Conservation (phyloP, 2,888 invertebrate genomes). For the Clepsis dumicolana region DNA sequence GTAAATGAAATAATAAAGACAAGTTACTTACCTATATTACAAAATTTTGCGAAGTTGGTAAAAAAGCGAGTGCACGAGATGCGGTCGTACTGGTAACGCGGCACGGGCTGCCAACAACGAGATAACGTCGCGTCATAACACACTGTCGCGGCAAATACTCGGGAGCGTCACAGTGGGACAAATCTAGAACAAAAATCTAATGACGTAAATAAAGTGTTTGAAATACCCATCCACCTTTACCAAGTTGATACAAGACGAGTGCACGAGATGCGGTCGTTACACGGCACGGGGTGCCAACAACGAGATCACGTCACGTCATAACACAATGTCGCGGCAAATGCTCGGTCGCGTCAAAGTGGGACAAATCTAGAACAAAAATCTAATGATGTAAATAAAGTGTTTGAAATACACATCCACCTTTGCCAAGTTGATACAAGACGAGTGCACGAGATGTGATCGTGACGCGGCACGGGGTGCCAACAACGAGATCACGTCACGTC, state of each 20-base stretch:
- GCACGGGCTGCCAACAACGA: conserved; percentile 50
- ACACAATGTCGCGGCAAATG: conserved; percentile 51
- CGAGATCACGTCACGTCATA: conserved; percentile 57
- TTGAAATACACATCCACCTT: no score
- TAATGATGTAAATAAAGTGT: no score
- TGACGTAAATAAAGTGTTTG: no score
- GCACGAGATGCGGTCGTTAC: conserved; percentile 16
- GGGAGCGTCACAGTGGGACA: conserved; percentile 19
- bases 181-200: background rate
- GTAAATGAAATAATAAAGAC: no score
- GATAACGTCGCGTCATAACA: conserved; percentile 60
- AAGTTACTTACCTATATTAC: no score
- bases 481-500: conserved; percentile 53
- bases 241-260: no score
- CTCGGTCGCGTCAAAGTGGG: conserved; percentile 23
- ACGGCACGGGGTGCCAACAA: conserved; percentile 49
- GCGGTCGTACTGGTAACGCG: conserved; percentile 30
- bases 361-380: no score
- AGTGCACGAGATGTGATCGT: conserved; percentile 8
- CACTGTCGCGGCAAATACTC: conserved; percentile 50
- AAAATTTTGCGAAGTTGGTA: background rate
- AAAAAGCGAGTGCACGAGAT: conserved; percentile 16
- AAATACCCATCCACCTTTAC: no score
- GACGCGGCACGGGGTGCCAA: conserved; percentile 48
- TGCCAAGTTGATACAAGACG: no score